A percentile compares a stretch with the other conserved stretches of the same genome.
These are phyloP conservation scores for Salarias fasciatus DNA, from an alignment of 2,797 vertebrate genomes.

Conservation along the genomic window DNA sequence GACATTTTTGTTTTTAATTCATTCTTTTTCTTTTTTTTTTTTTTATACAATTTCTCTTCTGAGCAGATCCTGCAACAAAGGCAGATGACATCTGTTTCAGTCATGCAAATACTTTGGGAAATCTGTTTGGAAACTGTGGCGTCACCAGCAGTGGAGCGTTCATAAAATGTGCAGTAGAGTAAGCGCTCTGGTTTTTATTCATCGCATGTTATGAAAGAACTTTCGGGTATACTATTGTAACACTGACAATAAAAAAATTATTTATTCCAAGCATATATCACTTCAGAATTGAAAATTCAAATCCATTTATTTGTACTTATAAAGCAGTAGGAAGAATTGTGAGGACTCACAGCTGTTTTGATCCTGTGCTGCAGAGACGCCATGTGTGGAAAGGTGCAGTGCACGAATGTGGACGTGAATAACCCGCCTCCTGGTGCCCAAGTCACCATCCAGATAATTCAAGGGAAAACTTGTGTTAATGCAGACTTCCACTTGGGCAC, in stretches of 20 bases:
- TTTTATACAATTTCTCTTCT: conserved; percentile 20
- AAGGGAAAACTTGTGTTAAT: conserved; percentile 77
- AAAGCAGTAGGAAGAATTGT: too few species aligned
- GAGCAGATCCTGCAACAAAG: conserved; percentile 81
- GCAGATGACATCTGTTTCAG: conserved; percentile 84
- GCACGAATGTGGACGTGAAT: conserved; percentile 78
- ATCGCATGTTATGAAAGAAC: not conserved
- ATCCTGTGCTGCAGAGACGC: conserved; percentile 75
- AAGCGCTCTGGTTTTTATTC: conserved; percentile 66
- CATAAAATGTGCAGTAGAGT: conserved; percentile 81
- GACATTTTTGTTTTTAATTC: not conserved
- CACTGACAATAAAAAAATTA: too few species aligned
- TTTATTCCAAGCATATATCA: too few species aligned
- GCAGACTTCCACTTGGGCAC: conserved; percentile 87
- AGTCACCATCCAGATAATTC: conserved; percentile 54
- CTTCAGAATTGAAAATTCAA: too few species aligned
- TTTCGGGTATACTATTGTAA: not conserved
- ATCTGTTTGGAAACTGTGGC: conserved; percentile 89
- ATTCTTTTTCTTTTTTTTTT: conserved; percentile 2
- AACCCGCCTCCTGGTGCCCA: conserved; percentile 57
- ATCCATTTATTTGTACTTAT: too few species aligned
- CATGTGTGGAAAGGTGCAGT: conserved; percentile 91
- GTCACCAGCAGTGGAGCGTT: fast-evolving
- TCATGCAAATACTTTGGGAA: conserved; percentile 79
- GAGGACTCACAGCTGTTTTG: conserved; percentile 7